phyloP scores from a whole-genome alignment of 1,140 invertebrate species.

The Nephila pilipes region DNA sequence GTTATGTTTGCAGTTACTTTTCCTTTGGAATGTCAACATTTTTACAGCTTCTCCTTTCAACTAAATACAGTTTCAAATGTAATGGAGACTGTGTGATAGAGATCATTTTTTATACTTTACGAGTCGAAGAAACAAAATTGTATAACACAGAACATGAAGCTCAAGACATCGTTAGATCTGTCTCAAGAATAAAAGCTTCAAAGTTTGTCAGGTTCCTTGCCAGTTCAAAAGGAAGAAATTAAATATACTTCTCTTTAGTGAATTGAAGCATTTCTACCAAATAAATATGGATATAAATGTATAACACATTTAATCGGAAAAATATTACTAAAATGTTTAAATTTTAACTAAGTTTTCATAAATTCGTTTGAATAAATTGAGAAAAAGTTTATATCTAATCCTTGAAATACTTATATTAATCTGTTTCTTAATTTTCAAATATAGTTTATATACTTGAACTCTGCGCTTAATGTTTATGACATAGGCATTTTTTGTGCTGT shows the following conservation, averaged over 20 bases:
- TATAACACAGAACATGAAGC: neutral
- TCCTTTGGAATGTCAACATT: conserved; percentile 18
- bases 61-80: conserved; percentile 48
- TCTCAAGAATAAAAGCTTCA: neutral
- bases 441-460: too few species aligned
- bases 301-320: too few species aligned
- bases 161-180: neutral
- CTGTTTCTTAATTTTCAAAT: too few species aligned
- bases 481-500: too few species aligned
- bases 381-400: too few species aligned
- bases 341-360: too few species aligned
- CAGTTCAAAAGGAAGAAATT: neutral
- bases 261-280: neutral
- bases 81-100: neutral
- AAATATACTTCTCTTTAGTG: conserved; percentile 7
- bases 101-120: conserved; percentile 40
- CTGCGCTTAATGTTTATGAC: too few species aligned
- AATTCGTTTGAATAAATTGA: too few species aligned
- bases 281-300: too few species aligned
- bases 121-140: neutral
- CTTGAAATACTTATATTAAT: too few species aligned
- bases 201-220: neutral
- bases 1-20: conserved; percentile 54
- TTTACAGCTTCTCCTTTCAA: conserved; percentile 32
- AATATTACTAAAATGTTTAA: too few species aligned